Conservation (phyloP, 1,140 invertebrate species). For the Ruditapes philippinarum region DNA sequence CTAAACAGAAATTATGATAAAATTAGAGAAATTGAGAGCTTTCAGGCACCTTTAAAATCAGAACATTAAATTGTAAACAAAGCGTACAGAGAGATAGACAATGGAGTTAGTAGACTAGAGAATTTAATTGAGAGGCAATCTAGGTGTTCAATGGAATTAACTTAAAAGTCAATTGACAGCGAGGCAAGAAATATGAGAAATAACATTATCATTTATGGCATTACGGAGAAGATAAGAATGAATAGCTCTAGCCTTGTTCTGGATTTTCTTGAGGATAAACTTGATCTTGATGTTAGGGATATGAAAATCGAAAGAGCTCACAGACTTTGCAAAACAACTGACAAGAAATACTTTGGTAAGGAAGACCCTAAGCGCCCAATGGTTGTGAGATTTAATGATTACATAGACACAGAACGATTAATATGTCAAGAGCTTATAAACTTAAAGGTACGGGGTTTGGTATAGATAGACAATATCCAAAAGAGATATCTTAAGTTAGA, state of each 20-base stretch:
- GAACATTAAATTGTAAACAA: slow-evolving; percentile 5
- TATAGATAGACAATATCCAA: slow-evolving; percentile 37
- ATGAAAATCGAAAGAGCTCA: slow-evolving; percentile 45
- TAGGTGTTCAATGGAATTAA: not conserved
- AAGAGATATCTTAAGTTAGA: slow-evolving; percentile 16
- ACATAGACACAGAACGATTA: slow-evolving; percentile 28
- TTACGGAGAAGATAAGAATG: not conserved
- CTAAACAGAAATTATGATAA: slow-evolving; percentile 39
- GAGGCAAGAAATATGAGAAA: slow-evolving; percentile 52
- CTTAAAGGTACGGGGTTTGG: slow-evolving; percentile 9
- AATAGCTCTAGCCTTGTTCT: not conserved
- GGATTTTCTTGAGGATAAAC: slow-evolving; percentile 25
- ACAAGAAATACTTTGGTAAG: not conserved
- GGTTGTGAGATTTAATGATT: slow-evolving; percentile 47
- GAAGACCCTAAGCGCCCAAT: slow-evolving; percentile 7
- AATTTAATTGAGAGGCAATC: not conserved
- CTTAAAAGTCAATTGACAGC: slow-evolving; percentile 32
- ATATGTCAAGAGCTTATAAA: slow-evolving; percentile 12
- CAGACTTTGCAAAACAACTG: not conserved
- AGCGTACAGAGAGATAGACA: not conserved
- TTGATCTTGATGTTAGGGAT: slow-evolving; percentile 8
- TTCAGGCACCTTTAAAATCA: not conserved
- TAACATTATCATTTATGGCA: slow-evolving; percentile 36
- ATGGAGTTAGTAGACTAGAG: not conserved
- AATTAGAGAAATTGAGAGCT: slow-evolving; percentile 3